Evolutionary conservation across 2,797 vertebrate genomes (phyloP), one percentile per base, ranked within the genome.

Genomic region (Sebastes trivittatus): DNA sequence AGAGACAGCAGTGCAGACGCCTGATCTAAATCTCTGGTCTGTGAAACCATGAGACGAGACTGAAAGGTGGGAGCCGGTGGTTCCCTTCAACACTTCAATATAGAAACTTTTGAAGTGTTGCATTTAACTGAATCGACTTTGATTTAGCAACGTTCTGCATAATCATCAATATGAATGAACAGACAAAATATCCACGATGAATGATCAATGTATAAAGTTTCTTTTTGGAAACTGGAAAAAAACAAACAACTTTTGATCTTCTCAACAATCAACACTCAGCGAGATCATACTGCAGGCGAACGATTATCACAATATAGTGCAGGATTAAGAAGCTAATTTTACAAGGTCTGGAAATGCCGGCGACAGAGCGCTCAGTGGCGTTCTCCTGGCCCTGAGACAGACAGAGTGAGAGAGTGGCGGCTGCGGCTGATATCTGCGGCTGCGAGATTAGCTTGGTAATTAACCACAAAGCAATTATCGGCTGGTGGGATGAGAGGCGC

Each of bases 391-490:
- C 91, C 83, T 80, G 75, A 92, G 81, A 90, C 89, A 83, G 86
- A 64, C 34, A 78, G 74, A 83, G 85, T 88, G 81, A 3, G 72
- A 77, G 87, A 86, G 90, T 76, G 9, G 80, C 61, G 85, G 90
- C 89, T 89, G 85, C 61, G 74, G 87, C 89, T 92, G 88, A 92
- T 95, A 94, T 94, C 94, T 88, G 89, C 71, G 82, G 82, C 90
- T 80, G 85, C 83, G 80, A 95, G 93, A 96, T 95, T 95, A 95
- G 92, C 88, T 86, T 87, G 87, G 91, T 95, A 96, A 96, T 96
- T 96, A 96, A 94, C 93, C 92, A 91, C 92, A 93, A 95, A 94
- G 93, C 95, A 96, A 96, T 96, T 96, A 96, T 95, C 94, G 91
- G 93, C 83, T 85, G 72, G 86, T 78, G 85, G 89, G 92, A 93